A percentile compares a stretch with the other conserved stretches of the same genome.
Conservation (phyloP, 2,888 invertebrate genomes). For the Pelosia muscerda region DNA sequence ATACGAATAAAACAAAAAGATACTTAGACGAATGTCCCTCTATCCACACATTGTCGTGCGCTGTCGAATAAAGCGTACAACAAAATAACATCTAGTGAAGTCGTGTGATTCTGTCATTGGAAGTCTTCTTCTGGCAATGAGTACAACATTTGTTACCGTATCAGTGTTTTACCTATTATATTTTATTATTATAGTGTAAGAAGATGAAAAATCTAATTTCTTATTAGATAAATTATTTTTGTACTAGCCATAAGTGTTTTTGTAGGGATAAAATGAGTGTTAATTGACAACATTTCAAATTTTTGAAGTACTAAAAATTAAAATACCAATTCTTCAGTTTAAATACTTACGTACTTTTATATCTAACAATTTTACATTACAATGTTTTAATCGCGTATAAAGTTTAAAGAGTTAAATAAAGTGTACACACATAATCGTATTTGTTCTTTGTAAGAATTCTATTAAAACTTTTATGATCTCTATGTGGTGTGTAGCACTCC, state of each 20-base stretch:
- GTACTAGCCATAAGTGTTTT: background rate
- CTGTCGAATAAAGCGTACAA: too few relatives aligned
- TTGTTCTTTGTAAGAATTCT: background rate
- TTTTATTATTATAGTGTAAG: background rate
- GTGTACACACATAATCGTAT: too few relatives aligned
- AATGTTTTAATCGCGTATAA: background rate
- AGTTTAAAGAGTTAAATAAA: background rate
- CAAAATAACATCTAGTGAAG: too few relatives aligned
- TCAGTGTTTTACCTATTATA: too few relatives aligned
- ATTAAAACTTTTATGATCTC: background rate
- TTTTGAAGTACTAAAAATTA: too few relatives aligned
- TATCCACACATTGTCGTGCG: too few relatives aligned
- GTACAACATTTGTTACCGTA: too few relatives aligned
- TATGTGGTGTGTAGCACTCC: background rate
- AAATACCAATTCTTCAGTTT: too few relatives aligned
- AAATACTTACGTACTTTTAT: background rate
- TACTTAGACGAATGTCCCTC: too few relatives aligned
- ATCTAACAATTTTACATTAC: background rate
- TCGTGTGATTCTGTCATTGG: too few relatives aligned
- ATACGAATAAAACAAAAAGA: too few relatives aligned
- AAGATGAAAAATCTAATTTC: background rate
- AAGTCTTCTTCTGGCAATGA: background rate
- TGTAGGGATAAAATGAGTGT: background rate
- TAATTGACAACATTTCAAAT: too few relatives aligned
- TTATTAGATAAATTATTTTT: slow-evolving; percentile 1